phyloP scores from a whole-genome alignment of 2,113 vertebrate species.

The Polyodon spathula region DNA sequence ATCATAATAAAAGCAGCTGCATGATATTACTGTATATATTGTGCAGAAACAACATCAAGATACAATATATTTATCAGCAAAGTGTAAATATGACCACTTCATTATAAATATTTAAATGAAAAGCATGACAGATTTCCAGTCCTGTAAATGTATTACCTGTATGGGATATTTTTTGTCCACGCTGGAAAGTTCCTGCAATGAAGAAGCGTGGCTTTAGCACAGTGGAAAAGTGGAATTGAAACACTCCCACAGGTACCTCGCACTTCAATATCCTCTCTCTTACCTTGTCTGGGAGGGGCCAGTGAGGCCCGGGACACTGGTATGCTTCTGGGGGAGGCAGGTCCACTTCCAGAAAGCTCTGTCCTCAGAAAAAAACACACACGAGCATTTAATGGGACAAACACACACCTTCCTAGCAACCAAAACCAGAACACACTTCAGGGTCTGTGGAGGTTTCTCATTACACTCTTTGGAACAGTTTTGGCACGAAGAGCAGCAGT shows the following conservation, averaged over 20 bases:
- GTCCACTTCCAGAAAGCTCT: slow-evolving; percentile 18
- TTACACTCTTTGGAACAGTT: too few species aligned
- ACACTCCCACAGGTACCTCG: slow-evolving; percentile 27
- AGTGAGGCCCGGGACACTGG: slow-evolving; percentile 8
- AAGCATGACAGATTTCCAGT: not conserved
- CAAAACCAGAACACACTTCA: too few species aligned
- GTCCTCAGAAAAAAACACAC: slow-evolving; percentile 1
- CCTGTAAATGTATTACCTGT: slow-evolving; percentile 29
- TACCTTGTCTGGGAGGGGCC: slow-evolving; percentile 21
- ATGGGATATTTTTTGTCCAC: slow-evolving; percentile 35
- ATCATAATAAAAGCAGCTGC: too few species aligned
- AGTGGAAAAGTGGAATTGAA: not conserved
- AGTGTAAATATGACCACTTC: not conserved
- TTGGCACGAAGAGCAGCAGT: too few species aligned
- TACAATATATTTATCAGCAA: not conserved
- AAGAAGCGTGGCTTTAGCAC: not conserved
- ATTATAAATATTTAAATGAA: not conserved
- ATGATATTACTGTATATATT: too few species aligned
- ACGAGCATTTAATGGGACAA: not conserved
- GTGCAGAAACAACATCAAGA: not conserved
- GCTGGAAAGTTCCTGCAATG: slow-evolving; percentile 30
- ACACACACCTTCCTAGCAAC: not conserved
- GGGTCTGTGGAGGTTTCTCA: too few species aligned
- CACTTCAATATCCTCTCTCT: not conserved
- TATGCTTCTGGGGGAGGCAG: slow-evolving; percentile 8